Evolutionary conservation across 2,888 invertebrate genomes (phyloP).

Genomic region (Caenorhabditis uteleia): DNA sequence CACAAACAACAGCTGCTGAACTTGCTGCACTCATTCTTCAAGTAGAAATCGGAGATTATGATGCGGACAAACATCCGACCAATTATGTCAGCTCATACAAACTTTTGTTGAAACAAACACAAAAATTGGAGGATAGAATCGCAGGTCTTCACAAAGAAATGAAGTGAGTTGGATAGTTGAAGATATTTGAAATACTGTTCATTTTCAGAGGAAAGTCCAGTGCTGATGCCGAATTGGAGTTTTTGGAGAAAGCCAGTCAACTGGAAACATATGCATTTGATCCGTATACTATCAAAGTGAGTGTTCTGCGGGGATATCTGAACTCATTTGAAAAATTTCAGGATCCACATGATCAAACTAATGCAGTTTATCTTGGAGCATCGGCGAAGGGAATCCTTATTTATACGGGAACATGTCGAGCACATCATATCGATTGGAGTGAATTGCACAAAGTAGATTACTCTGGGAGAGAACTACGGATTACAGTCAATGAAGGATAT

Average conservation of each 20-base stretch:
- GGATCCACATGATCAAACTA: slow-evolving; percentile 83
- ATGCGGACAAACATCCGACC: slow-evolving; percentile 83
- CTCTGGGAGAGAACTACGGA: slow-evolving; percentile 96
- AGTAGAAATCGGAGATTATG: slow-evolving; percentile 92
- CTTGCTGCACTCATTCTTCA: slow-evolving; percentile 64
- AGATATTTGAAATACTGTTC: not conserved
- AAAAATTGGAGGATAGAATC: slow-evolving; percentile 88
- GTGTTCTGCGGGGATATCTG: not conserved
- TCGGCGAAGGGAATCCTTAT: slow-evolving; percentile 93
- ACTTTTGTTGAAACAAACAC: slow-evolving; percentile 88
- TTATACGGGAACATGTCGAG: slow-evolving; percentile 89
- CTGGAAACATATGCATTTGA: slow-evolving; percentile 96
- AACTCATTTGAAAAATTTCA: slow-evolving; percentile 70
- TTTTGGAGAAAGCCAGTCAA: slow-evolving; percentile 87
- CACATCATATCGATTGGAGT: slow-evolving; percentile 90
- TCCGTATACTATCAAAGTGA: slow-evolving; percentile 93
- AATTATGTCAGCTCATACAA: slow-evolving; percentile 87
- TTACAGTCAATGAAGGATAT: slow-evolving; percentile 75
- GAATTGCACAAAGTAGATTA: slow-evolving; percentile 80
- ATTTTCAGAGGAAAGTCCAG: slow-evolving; percentile 80
- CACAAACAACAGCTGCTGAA: slow-evolving; percentile 72
- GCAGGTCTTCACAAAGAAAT: slow-evolving; percentile 88
- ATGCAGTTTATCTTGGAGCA: slow-evolving; percentile 89
- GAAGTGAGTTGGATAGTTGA: slow-evolving; percentile 70
- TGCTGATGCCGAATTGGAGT: slow-evolving; percentile 85